Evolutionary conservation across 2,113 vertebrate species (phyloP), one percentile per base, ranked within the genome.

Genomic region (Spilogale gracilis): DNA sequence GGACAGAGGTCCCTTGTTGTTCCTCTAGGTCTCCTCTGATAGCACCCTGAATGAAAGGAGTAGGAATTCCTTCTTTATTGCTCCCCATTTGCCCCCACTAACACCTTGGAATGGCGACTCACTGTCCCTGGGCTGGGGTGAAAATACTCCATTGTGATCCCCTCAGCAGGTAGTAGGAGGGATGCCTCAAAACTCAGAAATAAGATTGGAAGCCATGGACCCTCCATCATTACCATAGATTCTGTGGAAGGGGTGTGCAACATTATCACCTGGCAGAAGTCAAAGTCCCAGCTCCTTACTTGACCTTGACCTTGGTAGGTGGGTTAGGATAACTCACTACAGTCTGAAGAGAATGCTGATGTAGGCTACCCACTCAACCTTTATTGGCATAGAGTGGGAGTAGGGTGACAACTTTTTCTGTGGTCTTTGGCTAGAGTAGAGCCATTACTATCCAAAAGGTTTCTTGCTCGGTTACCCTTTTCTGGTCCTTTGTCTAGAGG

Each of bases 221-320:
- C 17, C 74, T 67, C 27, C 17, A 23, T 58, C 8, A 1, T 32
- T 2, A 38, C 32, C 58, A 21, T 5, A 18, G 45, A 20, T 2
- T 0, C 17, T 16, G 0, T 23, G 4, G 38, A 58, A 16, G 21
- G 54, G 25, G 7, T 4, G 30, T 3, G 21, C 9, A 43, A 58
- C 23, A 21, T 32, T 23, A 48, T 14, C 48, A 69, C 27, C 38
- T 16, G 52, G 52, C 14, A 92, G 52, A 32, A 10, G 32, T 67
- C 20, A 45, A 54, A 50, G 20, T 54, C 56, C 38, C 30, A 63
- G 89, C n/a, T 71, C 5, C n/a, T 23, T 23, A 20, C 12, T 4
- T 45, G n/a, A 38, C 43, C 12, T 4, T 45, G n/a, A 38, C 43
- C 6, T 12, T 65, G 50, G 56, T 1, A 0, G 18, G 30, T 25